Percentiles rank a stretch among this genome's conserved stretches.
These are phyloP conservation scores for Aspiorhynchus laticeps DNA, from an alignment of 2,113 vertebrate species.

Conservation along the genomic window DNA sequence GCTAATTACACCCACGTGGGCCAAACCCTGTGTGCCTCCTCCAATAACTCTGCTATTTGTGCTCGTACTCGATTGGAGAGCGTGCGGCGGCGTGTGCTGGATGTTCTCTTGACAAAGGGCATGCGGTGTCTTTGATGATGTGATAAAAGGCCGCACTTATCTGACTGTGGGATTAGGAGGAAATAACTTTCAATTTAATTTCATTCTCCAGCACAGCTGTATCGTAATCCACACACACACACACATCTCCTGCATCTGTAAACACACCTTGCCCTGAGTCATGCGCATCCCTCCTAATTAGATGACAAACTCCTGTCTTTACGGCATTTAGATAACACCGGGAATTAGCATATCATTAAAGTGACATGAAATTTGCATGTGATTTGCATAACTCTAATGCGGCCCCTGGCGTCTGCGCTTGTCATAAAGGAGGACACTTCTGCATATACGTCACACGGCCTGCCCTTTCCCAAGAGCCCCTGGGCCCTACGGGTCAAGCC, in stretches of 20 bases:
- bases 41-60: slow-evolving; percentile 2
- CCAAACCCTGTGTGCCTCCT: slow-evolving; percentile 38
- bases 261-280: slow-evolving; percentile 17
- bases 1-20: slow-evolving; percentile 64
- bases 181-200: slow-evolving; percentile 39
- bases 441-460: neutral
- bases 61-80: neutral
- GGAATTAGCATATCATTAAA: slow-evolving; percentile 53
- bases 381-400: slow-evolving; percentile 46
- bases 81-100: neutral
- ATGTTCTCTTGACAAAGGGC: slow-evolving; percentile 23
- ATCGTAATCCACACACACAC: slow-evolving; percentile 19
- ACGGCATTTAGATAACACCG: slow-evolving; percentile 48
- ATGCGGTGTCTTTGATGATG: slow-evolving; percentile 34
- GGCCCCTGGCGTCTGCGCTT: neutral
- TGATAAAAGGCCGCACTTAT: slow-evolving; percentile 29
- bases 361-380: slow-evolving; percentile 48
- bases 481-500: neutral
- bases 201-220: slow-evolving; percentile 5
- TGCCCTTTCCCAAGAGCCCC: slow-evolving; percentile 10
- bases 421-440: neutral
- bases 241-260: slow-evolving; percentile 29
- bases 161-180: slow-evolving; percentile 35
- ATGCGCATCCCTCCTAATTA: slow-evolving; percentile 29
- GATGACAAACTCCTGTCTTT: slow-evolving; percentile 49